Percentiles rank a stretch among this genome's conserved stretches.
Conservation (phyloP, 1,140 invertebrate species). For the Coenobita brevimanus region DNA sequence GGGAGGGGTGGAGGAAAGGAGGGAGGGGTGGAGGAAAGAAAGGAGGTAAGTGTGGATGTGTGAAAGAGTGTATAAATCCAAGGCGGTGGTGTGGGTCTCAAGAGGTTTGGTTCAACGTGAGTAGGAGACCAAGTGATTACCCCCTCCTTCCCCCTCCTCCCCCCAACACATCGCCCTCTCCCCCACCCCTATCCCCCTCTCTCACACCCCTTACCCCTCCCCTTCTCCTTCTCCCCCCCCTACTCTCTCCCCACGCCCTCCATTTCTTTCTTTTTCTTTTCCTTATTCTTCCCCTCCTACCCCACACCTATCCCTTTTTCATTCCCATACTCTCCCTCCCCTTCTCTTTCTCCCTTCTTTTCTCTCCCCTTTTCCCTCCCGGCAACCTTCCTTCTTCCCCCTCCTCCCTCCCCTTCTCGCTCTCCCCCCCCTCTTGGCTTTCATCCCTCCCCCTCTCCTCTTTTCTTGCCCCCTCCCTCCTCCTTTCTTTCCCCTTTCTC, state of each 20-base stretch:
- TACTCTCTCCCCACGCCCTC: neutral
- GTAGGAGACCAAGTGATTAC: too few species aligned
- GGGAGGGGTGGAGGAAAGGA: too few species aligned
- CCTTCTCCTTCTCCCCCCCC: neutral
- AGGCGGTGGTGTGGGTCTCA: too few species aligned
- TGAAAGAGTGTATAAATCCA: too few species aligned
- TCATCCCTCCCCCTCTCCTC: neutral
- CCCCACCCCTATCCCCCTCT: neutral
- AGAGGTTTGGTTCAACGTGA: too few species aligned
- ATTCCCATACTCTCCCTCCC: too few species aligned
- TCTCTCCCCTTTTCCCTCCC: neutral
- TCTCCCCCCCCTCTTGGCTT: neutral
- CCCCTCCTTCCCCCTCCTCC: too few species aligned
- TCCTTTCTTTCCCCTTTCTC: neutral
- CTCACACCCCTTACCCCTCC: neutral
- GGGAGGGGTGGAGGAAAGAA: too few species aligned
- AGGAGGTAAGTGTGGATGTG: too few species aligned
- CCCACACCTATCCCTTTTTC: too few species aligned
- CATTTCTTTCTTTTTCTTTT: neutral
- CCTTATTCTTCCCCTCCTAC: too few species aligned
- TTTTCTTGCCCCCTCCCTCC: neutral
- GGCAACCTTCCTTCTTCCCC: too few species aligned
- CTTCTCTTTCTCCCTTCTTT: neutral
- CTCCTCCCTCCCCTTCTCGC: neutral
- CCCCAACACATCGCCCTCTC: neutral